These are phyloP conservation scores for Rhamnusium bicolor DNA, from an alignment of 2,888 invertebrate genomes.

Conservation along the genomic window DNA sequence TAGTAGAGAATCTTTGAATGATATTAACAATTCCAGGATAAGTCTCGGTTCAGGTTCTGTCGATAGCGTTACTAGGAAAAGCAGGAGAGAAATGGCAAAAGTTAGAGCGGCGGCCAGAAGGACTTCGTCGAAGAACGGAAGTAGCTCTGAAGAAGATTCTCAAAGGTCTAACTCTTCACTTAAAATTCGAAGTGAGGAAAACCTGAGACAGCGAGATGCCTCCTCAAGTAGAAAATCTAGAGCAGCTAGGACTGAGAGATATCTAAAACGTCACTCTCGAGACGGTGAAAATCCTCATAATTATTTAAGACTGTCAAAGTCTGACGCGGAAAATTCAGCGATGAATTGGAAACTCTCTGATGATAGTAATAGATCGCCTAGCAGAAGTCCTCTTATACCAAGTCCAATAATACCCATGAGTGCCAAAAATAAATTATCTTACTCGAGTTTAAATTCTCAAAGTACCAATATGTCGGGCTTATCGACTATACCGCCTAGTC, in stretches of 20 bases:
- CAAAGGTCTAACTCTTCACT: constrained; percentile 80
- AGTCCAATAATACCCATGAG: constrained; percentile 34
- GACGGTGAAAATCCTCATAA: constrained; percentile 77
- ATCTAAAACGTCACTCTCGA: constrained; percentile 82
- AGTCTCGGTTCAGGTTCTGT: constrained; percentile 70
- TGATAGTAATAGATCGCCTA: constrained; percentile 60
- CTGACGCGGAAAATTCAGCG: constrained; percentile 62
- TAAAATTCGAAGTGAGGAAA: constrained; percentile 81
- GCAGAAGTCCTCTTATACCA: constrained; percentile 61
- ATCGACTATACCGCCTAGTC: constrained; percentile 69
- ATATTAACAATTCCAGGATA: constrained; percentile 53
- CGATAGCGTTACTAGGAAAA: constrained; percentile 74
- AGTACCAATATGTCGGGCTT: constrained; percentile 64
- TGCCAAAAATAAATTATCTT: constrained; percentile 51
- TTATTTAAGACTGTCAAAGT: constrained; percentile 62
- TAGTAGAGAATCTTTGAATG: constrained; percentile 53
- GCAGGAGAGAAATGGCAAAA: constrained; percentile 76
- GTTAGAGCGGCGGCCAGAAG: constrained; percentile 80
- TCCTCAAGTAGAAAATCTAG: constrained; percentile 79
- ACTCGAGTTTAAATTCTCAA: constrained; percentile 56
- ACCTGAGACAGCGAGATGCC: constrained; percentile 71
- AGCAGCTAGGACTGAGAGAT: constrained; percentile 85
- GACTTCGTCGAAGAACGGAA: constrained; percentile 75
- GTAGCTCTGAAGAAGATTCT: constrained; percentile 83
- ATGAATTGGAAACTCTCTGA: constrained; percentile 54